A percentile compares a stretch with the other conserved stretches of the same genome.
Conservation (phyloP, 2,888 invertebrate species). For the Spodoptera picta region DNA sequence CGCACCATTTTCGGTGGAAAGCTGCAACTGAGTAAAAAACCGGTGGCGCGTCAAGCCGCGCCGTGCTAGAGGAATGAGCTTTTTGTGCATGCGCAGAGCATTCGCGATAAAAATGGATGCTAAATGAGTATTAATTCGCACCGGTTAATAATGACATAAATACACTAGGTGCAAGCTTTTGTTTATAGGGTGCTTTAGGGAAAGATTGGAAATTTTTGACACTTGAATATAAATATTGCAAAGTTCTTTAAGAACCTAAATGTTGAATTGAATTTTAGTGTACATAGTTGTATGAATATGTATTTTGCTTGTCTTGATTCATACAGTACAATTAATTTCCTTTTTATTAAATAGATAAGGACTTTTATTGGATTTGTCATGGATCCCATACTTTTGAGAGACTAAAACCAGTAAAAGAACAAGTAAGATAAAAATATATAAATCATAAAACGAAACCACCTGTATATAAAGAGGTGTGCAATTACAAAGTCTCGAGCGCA, state of each 20-base stretch:
- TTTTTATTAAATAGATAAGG: too few relatives aligned
- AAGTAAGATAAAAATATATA: slow-evolving; percentile 3
- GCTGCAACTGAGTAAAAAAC: slow-evolving; percentile 51
- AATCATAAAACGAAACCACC: slow-evolving; percentile 50
- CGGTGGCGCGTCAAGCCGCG: slow-evolving; percentile 56
- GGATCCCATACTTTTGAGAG: too few relatives aligned
- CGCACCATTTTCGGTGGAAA: slow-evolving; percentile 74
- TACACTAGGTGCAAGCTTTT: slow-evolving; percentile 77
- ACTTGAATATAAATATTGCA: too few relatives aligned
- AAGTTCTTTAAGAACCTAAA: too few relatives aligned
- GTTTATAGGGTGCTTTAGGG: slow-evolving; percentile 70
- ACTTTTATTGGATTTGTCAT: too few relatives aligned
- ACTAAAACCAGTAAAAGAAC: too few relatives aligned
- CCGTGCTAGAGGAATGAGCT: slow-evolving; percentile 68
- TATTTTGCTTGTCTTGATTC: too few relatives aligned
- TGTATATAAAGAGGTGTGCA: slow-evolving; percentile 65
- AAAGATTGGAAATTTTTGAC: not conserved
- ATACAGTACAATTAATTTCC: too few relatives aligned
- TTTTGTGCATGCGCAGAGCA: slow-evolving; percentile 74
- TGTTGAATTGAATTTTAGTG: too few relatives aligned
- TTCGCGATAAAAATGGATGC: slow-evolving; percentile 82
- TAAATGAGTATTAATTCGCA: slow-evolving; percentile 88
- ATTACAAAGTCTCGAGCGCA: slow-evolving; percentile 76
- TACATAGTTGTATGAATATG: too few relatives aligned
- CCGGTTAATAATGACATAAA: slow-evolving; percentile 89